Conservation (phyloP, 2,888 invertebrate species). For the Bombylius discolor region DNA sequence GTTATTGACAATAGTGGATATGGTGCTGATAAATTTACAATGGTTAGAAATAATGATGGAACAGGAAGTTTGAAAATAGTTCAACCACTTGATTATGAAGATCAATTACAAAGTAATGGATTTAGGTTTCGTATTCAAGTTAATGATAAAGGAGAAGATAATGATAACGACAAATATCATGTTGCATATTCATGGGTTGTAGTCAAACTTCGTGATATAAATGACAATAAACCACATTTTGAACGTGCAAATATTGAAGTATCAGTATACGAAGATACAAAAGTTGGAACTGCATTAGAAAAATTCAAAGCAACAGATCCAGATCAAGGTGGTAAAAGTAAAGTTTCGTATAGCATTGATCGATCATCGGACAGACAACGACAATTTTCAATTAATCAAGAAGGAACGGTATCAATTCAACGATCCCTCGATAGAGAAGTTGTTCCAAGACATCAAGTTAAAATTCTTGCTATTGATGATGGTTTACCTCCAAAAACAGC, state of each 20-base stretch:
- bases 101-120: slow-evolving; percentile 85
- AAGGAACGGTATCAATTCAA: slow-evolving; percentile 90
- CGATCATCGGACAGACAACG: slow-evolving; percentile 82
- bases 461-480: slow-evolving; percentile 90
- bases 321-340: slow-evolving; percentile 87
- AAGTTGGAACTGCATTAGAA: slow-evolving; percentile 79
- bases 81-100: slow-evolving; percentile 90
- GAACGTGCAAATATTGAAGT: slow-evolving; percentile 88
- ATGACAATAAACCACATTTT: slow-evolving; percentile 94
- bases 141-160: slow-evolving; percentile 88
- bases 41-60: slow-evolving; percentile 92
- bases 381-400: slow-evolving; percentile 88
- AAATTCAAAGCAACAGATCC: slow-evolving; percentile 92
- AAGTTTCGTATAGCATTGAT: slow-evolving; percentile 84
- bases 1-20: slow-evolving; percentile 88
- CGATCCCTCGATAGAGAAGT: slow-evolving; percentile 86
- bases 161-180: slow-evolving; percentile 93
- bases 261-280: slow-evolving; percentile 82
- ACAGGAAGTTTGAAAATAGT: slow-evolving; percentile 91
- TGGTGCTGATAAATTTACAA: slow-evolving; percentile 92
- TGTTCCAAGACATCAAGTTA: slow-evolving; percentile 89
- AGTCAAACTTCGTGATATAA: slow-evolving; percentile 84
- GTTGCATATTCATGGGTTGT: slow-evolving; percentile 93
- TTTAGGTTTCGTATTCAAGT: slow-evolving; percentile 91
- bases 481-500: slow-evolving; percentile 88